These are phyloP conservation scores for Drosophila paulistorum DNA, from an alignment of 1,140 invertebrate species.

Conservation along the genomic window DNA sequence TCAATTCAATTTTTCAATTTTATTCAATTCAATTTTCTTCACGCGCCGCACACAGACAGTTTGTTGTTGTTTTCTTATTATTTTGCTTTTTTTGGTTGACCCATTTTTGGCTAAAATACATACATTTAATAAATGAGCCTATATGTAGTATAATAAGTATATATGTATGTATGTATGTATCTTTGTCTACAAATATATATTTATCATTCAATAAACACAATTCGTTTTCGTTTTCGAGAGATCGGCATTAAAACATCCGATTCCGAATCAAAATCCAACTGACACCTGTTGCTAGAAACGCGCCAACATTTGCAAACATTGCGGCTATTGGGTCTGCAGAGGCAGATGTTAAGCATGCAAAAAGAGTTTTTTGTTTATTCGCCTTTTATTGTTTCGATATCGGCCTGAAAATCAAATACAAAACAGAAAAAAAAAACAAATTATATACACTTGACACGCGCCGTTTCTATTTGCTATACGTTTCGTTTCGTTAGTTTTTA, in stretches of 20 bases:
- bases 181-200: constrained; percentile 14
- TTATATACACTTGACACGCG: constrained; percentile 61
- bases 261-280: constrained; percentile 3
- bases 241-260: constrained; percentile 23
- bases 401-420: constrained; percentile 28
- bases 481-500: constrained; percentile 1
- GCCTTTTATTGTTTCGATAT: constrained; percentile 10
- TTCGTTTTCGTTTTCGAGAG: constrained; percentile 32
- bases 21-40: constrained; percentile 52
- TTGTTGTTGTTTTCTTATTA: not conserved
- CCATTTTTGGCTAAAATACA: constrained; percentile 32
- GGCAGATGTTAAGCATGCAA: constrained; percentile 58
- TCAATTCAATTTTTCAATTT: constrained; percentile 23
- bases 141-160: not conserved
- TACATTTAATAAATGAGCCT: constrained; percentile 39
- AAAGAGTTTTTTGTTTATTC: constrained; percentile 30
- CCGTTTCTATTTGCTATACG: constrained; percentile 52
- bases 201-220: constrained; percentile 48
- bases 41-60: constrained; percentile 37
- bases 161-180: not conserved
- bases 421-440: constrained; percentile 28
- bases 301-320: constrained; percentile 40
- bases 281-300: constrained; percentile 68
- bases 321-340: constrained; percentile 14
- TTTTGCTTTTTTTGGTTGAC: constrained; percentile 24